Evolutionary conservation across 2,888 invertebrate genomes (phyloP).

Genomic region (Tricholauxania praeusta): DNA sequence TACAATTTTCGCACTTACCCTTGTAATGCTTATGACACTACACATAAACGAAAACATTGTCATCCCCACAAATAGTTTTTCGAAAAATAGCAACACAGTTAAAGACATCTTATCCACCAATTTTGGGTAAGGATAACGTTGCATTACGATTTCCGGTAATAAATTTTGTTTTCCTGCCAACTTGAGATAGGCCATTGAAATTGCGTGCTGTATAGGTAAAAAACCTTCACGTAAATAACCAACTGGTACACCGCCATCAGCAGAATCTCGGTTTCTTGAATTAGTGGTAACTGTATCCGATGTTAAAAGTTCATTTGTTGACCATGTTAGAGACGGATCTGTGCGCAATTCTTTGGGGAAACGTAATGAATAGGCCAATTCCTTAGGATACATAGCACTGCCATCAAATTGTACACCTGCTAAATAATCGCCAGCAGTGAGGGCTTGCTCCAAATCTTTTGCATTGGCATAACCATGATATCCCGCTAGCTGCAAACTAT

Average conservation of each 20-base stretch:
- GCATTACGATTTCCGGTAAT: conserved; percentile 58
- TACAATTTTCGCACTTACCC: no score
- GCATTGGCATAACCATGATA: conserved; percentile 46
- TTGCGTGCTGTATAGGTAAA: conserved; percentile 73
- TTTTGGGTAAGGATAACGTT: conserved; percentile 77
- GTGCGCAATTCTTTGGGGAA: conserved; percentile 75
- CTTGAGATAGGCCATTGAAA: conserved; percentile 68
- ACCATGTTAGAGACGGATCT: conserved; percentile 70
- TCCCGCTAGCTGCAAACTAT: conserved; percentile 45
- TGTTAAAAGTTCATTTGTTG: conserved; percentile 77
- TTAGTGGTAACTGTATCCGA: conserved; percentile 55
- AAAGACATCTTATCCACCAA: no score
- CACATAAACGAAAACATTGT: no score
- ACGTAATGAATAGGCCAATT: conserved; percentile 72
- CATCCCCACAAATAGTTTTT: no score
- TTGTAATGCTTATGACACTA: no score
- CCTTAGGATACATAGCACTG: conserved; percentile 65
- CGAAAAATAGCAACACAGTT: no score
- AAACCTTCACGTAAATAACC: conserved; percentile 74
- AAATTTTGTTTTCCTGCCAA: conserved; percentile 39
- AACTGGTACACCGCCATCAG: conserved; percentile 75
- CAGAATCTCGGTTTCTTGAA: conserved; percentile 68
- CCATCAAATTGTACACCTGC: conserved; percentile 76
- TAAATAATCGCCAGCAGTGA: conserved; percentile 46
- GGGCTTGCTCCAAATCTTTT: conserved; percentile 43